Conservation (phyloP, 2,113 vertebrate species). For the Centropristis striata region DNA sequence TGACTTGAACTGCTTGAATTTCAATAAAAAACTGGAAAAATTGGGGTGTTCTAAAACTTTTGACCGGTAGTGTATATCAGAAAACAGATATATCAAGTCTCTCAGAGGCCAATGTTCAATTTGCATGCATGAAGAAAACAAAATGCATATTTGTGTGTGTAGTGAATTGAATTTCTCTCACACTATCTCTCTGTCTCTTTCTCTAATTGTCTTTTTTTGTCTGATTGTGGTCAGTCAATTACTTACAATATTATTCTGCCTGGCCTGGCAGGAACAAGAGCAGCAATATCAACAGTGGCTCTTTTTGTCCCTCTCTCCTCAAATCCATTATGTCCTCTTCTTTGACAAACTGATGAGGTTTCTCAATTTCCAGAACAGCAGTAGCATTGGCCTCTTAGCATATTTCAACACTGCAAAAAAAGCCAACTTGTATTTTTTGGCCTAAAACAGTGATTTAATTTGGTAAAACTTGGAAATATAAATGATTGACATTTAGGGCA, state of each 20-base stretch:
- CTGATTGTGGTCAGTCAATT: conserved; percentile 19
- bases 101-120: not conserved
- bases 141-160: not conserved
- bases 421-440: no score
- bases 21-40: no score
- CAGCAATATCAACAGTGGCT: conserved; percentile 20
- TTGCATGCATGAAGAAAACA: no score
- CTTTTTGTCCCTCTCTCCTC: conserved; percentile 9
- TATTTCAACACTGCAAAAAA: no score
- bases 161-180: not conserved
- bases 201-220: conserved; percentile 20
- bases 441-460: no score
- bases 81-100: not conserved
- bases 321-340: no score
- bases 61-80: no score
- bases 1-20: no score
- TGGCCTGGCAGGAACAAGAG: conserved; percentile 42
- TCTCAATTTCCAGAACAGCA: not conserved
- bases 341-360: not conserved
- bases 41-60: no score
- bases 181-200: not conserved
- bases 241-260: conserved; percentile 44
- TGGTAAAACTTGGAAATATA: no score
- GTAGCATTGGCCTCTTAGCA: not conserved
- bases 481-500: no score